A percentile compares a stretch with the other conserved stretches of the same genome.
These are phyloP conservation scores for Halocaridina rubra DNA, from an alignment of 2,888 invertebrate genomes.

Conservation along the genomic window DNA sequence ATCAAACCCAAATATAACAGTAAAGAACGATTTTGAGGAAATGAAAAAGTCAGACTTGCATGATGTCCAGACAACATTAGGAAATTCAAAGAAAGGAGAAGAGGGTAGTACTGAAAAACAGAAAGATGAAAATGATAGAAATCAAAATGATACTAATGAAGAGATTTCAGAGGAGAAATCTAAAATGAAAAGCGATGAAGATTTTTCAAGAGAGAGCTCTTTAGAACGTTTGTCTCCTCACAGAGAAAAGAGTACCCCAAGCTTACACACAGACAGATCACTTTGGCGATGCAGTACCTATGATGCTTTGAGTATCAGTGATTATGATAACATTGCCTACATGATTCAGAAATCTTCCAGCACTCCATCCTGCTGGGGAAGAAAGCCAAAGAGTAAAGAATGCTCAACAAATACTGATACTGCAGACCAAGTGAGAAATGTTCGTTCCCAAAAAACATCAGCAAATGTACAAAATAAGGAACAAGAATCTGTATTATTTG, in stretches of 20 bases:
- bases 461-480: too few relatives aligned
- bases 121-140: not conserved
- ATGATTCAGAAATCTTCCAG: not conserved
- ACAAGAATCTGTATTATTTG: too few relatives aligned
- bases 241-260: not conserved
- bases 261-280: not conserved
- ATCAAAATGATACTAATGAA: not conserved
- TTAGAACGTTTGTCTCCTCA: not conserved
- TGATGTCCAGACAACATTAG: too few relatives aligned
- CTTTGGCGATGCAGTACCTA: slow-evolving; percentile 42
- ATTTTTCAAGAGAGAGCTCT: slow-evolving; percentile 5
- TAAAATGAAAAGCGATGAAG: not conserved
- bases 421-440: not conserved
- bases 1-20: too few relatives aligned
- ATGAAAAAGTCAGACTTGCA: too few relatives aligned
- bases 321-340: slow-evolving; percentile 35
- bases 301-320: slow-evolving; percentile 27
- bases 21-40: too few relatives aligned
- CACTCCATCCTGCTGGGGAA: not conserved
- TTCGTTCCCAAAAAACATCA: not conserved
- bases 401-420: not conserved
- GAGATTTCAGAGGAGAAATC: not conserved
- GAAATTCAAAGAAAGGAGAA: too few relatives aligned
- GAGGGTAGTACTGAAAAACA: not conserved
- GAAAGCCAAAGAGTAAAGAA: not conserved